A percentile compares a stretch with the other conserved stretches of the same genome.
Evolutionary conservation across 1,140 invertebrate genomes (phyloP).

Genomic region (Araneus ventricosus): DNA sequence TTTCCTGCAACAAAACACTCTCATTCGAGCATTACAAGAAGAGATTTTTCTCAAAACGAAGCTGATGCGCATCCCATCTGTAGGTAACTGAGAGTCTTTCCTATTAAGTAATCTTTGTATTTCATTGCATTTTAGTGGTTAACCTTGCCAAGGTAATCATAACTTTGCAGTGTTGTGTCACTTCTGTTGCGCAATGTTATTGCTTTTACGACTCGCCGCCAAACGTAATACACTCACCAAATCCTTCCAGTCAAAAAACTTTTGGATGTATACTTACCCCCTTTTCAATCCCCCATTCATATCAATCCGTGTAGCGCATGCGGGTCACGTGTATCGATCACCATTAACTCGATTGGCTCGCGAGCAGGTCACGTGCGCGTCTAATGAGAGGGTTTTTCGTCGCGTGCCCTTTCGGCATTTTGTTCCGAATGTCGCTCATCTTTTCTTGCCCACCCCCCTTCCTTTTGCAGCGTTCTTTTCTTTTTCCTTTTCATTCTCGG

Average conservation of each 20-base stretch:
- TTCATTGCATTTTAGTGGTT: neutral
- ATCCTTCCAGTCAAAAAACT: slow-evolving; percentile 29
- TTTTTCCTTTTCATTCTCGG: slow-evolving; percentile 2
- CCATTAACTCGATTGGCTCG: slow-evolving; percentile 71
- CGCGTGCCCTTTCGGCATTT: slow-evolving; percentile 49
- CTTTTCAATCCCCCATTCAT: neutral
- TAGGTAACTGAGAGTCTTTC: neutral
- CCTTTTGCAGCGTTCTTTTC: neutral
- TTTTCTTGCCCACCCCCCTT: neutral
- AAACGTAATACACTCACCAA: slow-evolving; percentile 10
- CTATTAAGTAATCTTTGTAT: neutral
- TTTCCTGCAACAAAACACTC: no score
- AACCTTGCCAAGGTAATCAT: slow-evolving; percentile 27
- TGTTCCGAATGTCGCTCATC: neutral
- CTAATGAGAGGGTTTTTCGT: slow-evolving; percentile 67
- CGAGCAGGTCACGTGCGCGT: slow-evolving; percentile 68
- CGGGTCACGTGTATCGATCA: slow-evolving; percentile 65
- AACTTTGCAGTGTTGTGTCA: slow-evolving; percentile 1
- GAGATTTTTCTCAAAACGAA: no score
- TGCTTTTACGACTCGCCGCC: neutral
- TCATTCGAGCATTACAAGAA: no score
- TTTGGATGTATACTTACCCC: neutral
- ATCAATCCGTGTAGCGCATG: neutral
- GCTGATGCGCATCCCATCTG: neutral
- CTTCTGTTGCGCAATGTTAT: neutral